Percentiles rank a stretch among this genome's conserved stretches.
phyloP scores from a whole-genome alignment of 30 jellyfish, hydroid and myxozoan genomes.

The Aurelia sp. region DNA sequence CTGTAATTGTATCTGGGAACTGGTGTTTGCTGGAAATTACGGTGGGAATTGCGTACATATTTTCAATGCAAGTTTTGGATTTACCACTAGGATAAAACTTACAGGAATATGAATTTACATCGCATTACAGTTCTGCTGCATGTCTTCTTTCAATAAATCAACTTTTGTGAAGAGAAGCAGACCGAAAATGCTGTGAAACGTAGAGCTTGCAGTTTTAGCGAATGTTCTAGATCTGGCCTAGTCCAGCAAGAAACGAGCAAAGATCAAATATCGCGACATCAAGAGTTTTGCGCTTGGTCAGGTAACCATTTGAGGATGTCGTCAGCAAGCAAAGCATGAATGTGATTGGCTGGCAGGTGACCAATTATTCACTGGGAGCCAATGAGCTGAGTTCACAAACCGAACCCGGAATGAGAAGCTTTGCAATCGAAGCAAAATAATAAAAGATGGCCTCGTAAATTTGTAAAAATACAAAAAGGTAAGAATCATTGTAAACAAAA shows the following conservation, averaged over 20 bases:
- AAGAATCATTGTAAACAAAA: neutral
- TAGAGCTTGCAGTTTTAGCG: too few relatives aligned
- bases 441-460: conserved; percentile 37
- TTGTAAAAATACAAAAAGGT: conserved; percentile 23
- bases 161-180: too few relatives aligned
- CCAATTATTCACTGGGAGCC: conserved; percentile 68
- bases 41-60: too few relatives aligned
- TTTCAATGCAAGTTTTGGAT: too few relatives aligned
- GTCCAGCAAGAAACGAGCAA: neutral
- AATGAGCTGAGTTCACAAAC: conserved; percentile 46
- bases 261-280: neutral
- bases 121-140: too few relatives aligned
- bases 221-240: too few relatives aligned
- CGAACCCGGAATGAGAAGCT: conserved; percentile 2
- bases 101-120: too few relatives aligned
- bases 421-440: too few relatives aligned
- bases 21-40: neutral
- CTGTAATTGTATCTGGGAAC: neutral
- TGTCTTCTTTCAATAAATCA: too few relatives aligned
- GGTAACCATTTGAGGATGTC: conserved; percentile 44
- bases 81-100: too few relatives aligned
- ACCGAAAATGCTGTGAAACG: too few relatives aligned
- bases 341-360: conserved; percentile 66
- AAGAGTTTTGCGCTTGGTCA: conserved; percentile 49
- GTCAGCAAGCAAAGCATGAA: conserved; percentile 52